Conservation (phyloP, 2,113 vertebrate species). For the Eolophus roseicapilla region DNA sequence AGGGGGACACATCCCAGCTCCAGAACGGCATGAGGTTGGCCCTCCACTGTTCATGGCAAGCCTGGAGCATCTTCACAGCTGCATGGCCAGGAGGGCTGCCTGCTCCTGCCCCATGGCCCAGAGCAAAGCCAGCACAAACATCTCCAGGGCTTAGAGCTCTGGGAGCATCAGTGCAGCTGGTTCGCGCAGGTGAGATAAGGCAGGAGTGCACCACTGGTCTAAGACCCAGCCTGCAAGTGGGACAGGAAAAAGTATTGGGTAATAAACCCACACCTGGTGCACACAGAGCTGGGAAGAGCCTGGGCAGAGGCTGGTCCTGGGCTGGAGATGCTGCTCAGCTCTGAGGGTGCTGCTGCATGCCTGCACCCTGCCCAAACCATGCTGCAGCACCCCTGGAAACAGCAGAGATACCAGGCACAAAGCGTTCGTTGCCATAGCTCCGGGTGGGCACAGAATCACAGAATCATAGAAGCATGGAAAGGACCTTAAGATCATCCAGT, state of each 20-base stretch:
- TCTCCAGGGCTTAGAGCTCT: accelerated
- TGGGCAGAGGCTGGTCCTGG: neutral
- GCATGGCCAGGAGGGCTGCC: neutral
- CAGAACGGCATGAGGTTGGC: accelerated
- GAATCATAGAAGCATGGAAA: no score
- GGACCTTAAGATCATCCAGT: no score
- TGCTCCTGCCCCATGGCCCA: neutral
- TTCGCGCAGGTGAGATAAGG: neutral
- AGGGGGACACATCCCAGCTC: neutral
- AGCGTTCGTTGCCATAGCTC: neutral
- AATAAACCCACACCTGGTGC: accelerated
- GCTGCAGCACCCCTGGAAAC: neutral
- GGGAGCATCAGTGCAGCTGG: neutral
- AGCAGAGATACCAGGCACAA: neutral
- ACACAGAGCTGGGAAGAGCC: neutral
- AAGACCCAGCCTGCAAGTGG: neutral
- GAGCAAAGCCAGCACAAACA: neutral
- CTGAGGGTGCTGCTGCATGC: neutral
- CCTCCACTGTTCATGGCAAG: neutral
- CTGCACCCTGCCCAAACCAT: neutral
- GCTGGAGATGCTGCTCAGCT: neutral
- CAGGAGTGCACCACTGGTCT: neutral
- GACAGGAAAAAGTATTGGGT: neutral
- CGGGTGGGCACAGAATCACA: no score
- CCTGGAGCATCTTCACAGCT: neutral